A percentile compares a stretch with the other conserved stretches of the same genome.
Evolutionary conservation across 1,140 invertebrate species (phyloP).

Genomic region (Centruroides sculpturatus): DNA sequence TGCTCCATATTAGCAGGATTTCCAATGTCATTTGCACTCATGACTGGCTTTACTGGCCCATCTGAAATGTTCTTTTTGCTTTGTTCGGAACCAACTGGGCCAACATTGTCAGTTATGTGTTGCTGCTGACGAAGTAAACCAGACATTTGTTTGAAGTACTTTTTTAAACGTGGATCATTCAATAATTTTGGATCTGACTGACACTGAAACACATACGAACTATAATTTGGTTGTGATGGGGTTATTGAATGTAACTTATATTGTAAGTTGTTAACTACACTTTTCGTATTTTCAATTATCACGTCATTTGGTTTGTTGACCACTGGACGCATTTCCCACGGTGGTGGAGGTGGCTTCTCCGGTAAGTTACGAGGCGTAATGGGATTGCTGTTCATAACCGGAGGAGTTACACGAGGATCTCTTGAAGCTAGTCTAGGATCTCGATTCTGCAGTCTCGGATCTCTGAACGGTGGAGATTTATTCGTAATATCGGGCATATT

Average conservation of each 20-base stretch:
- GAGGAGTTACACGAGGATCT: not conserved
- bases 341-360: not conserved
- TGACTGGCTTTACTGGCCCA: no score
- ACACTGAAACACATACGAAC: constrained; percentile 8
- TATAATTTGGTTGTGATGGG: constrained; percentile 14
- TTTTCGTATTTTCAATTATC: not conserved
- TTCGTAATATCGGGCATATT: not conserved
- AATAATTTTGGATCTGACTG: constrained; percentile 12
- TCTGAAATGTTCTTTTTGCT: no score
- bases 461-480: not conserved
- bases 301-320: not conserved
- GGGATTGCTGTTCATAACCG: no score
- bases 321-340: not conserved
- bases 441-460: constrained; percentile 11
- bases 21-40: no score
- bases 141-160: constrained; percentile 4
- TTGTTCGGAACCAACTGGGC: not conserved
- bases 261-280: constrained; percentile 1
- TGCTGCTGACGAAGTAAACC: not conserved
- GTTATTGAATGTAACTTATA: constrained; percentile 10
- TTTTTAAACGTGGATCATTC: constrained; percentile 19
- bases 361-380: not conserved
- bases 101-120: not conserved
- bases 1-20: no score
- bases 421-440: constrained; percentile 6